Evolutionary conservation across 2,888 invertebrate genomes (phyloP), one percentile per base, ranked within the genome.

Genomic region (Erebia palarica): DNA sequence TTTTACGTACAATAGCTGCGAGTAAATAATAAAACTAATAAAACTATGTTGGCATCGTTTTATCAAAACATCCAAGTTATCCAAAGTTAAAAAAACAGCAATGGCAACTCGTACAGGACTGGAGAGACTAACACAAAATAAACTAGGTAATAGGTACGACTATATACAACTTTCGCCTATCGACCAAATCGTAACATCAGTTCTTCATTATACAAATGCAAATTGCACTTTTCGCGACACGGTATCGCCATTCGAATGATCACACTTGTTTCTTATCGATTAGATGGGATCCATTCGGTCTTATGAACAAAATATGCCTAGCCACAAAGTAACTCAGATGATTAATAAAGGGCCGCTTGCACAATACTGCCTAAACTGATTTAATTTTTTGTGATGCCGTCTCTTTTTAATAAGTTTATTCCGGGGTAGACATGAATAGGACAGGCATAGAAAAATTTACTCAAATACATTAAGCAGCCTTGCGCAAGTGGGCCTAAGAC

Each of bases 171-270:
- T 51, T 73, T 67, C 64, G 57, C 66, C 70, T 64, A 81, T 81
- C 82, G 63, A 68, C 71, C 69, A 65, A 53, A 64, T 67, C 66
- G 83, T 82, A 77, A 77, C 79, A 76, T 77, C 75, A 75, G 75
- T 77, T 70, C 75, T 65, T 78, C 76, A 72, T 73, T 77, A 74
- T 70, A 77, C 75, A 78, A 79, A 78, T 79, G 77, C 79, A 77
- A 73, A 74, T 73, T 75, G 72, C 74, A 76, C 65, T 70, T 73
- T 68, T 61, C 60, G 69, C 69, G 69, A 73, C 60, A 63, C n/a
- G 11, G 49, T 47, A 72, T 69, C 73, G 72, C 73, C 73, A 65
- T 71, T 58, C 61, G 21, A 21, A 47, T 64, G 27, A 57, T 71
- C 69, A 73, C 67, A 73, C 73, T 73, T 67, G 69, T 73, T 73